These are phyloP conservation scores for Pemphigus obesinymphae DNA, from an alignment of 1,140 invertebrate species.

Conservation along the genomic window DNA sequence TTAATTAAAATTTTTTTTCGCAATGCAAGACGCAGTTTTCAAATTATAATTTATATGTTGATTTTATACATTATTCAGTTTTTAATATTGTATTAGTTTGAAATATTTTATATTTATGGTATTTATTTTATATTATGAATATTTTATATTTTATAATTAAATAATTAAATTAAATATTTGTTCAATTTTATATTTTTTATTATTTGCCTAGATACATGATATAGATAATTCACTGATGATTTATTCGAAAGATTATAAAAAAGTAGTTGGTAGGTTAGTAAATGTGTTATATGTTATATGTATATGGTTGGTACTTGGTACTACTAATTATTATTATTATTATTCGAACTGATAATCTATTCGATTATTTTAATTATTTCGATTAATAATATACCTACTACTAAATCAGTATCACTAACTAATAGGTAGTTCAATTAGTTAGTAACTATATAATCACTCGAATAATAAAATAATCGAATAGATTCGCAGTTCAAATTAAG, in stretches of 20 bases:
- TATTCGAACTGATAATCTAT: too few relatives aligned
- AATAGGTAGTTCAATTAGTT: background rate
- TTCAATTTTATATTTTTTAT: background rate
- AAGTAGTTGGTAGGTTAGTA: constrained; percentile 3
- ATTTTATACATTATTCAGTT: background rate
- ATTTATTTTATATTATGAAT: background rate
- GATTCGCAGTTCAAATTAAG: background rate
- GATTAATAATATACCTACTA: background rate
- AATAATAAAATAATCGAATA: background rate
- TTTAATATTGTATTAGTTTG: background rate
- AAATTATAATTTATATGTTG: constrained; percentile 3
- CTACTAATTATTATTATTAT: constrained; percentile 10
- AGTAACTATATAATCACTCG: background rate
- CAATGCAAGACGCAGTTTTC: background rate
- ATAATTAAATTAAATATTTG: constrained; percentile 5
- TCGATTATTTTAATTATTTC: background rate
- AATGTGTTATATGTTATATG: background rate
- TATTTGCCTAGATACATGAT: background rate
- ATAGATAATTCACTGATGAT: constrained; percentile 2
- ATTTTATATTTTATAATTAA: background rate
- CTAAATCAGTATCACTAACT: background rate
- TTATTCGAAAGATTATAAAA: too few relatives aligned
- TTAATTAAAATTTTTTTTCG: background rate
- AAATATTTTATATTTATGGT: background rate
- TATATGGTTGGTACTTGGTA: background rate